Evolutionary conservation across 2,113 vertebrate genomes (phyloP).

Genomic region (Capra hircus): DNA sequence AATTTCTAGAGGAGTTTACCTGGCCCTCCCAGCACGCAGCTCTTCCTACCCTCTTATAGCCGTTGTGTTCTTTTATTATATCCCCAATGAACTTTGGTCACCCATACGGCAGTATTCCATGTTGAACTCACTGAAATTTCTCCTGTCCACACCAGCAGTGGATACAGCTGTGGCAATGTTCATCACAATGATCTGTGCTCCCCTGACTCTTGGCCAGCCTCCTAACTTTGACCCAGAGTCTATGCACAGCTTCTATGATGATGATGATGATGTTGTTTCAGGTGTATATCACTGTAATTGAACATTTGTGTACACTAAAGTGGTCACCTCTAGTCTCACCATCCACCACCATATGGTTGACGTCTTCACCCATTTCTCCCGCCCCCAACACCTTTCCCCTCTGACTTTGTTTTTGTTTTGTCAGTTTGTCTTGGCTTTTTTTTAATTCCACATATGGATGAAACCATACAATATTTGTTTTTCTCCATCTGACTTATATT

Average conservation of each 20-base stretch:
- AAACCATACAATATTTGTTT: neutral
- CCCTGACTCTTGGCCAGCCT: neutral
- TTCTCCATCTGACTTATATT: neutral
- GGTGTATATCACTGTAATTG: neutral
- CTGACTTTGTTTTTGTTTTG: neutral
- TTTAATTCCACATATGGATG: neutral
- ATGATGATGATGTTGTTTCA: neutral
- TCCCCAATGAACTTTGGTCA: neutral
- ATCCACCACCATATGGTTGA: neutral
- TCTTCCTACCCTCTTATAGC: neutral
- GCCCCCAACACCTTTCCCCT: neutral
- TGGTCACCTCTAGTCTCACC: neutral
- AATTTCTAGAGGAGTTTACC: neutral
- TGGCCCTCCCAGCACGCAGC: neutral
- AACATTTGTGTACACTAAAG: no score
- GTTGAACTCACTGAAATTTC: neutral
- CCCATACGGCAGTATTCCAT: neutral
- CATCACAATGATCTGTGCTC: neutral
- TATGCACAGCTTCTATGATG: neutral
- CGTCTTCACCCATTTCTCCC: neutral
- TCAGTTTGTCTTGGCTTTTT: neutral
- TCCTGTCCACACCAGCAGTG: neutral
- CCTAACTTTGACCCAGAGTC: neutral
- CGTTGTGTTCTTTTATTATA: neutral
- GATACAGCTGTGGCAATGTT: neutral